Evolutionary conservation across 2,797 vertebrate genomes (phyloP), one percentile per base, ranked within the genome.

Genomic region (Garrulus glandarius): DNA sequence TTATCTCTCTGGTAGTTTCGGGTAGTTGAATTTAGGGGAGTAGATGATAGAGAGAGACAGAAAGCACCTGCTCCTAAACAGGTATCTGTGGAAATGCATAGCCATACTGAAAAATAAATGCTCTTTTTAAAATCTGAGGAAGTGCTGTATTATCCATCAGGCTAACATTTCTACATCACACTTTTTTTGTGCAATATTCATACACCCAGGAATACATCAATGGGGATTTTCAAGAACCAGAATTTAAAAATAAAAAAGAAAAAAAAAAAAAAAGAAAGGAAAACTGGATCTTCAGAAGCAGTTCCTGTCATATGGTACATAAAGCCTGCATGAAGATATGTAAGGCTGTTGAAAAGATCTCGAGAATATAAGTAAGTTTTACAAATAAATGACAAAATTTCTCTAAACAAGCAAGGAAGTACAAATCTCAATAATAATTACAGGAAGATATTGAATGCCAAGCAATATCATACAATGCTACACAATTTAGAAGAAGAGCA

Each of bases 391-490:
- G 24, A 46, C 13, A 90, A 41, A 88, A 89, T 87, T 84, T 69
- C 46, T 84, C 80, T 69, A 87, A 88, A 86, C 43, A 37, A 75
- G 57, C 46, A 88, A 84, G 49, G 65, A 95, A 95, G 86, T 56
- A 90, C 52, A 84, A 65, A 71, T 92, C 36, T 94, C 85, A 82
- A 19, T 84, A 95, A 79, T 94, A 90, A 96, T 95, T 95, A 79
- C 80, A 95, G 95, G 90, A 95, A 90, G 92, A 92, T 71, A 44
- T 0, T 92, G 84, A 93, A 95, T 89, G 92, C 92, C 94, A 96
- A 90, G 90, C 70, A 95, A 17, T 67, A 75, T 81, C 39, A 76
- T 75, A 95, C 72, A 97, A 88, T 87, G 36, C 63, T 72, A 67
- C 59, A 71, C 50, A 94, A 95, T 86, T 97, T 71, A 86, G 92